Percentiles rank a stretch among this genome's conserved stretches.
phyloP scores from a whole-genome alignment of 2,888 invertebrate genomes.

The Drosophila atroscutellata region DNA sequence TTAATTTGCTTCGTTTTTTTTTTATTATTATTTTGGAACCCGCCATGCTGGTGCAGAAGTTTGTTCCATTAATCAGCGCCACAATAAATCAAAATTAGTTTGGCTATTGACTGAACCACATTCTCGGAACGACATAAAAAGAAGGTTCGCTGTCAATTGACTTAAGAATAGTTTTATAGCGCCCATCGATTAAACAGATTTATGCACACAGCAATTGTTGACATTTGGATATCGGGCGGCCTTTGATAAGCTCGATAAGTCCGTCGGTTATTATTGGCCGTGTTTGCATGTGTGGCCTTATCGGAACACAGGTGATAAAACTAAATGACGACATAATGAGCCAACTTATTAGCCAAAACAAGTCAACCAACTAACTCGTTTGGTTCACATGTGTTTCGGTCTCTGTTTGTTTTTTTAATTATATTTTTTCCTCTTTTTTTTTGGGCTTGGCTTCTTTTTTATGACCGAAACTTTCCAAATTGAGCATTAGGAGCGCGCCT shows the following conservation, averaged over 20 bases:
- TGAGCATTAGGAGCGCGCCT: conserved; percentile 36
- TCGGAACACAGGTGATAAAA: conserved; percentile 60
- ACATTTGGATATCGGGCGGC: conserved; percentile 47
- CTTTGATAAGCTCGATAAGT: conserved; percentile 57
- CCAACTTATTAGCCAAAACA: conserved; percentile 28
- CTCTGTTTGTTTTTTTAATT: conserved; percentile 5
- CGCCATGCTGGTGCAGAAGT: conserved; percentile 18
- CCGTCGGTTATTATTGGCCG: conserved; percentile 1
- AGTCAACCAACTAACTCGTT: conserved; percentile 43
- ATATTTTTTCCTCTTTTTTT: background rate
- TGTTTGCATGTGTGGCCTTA: conserved; percentile 56
- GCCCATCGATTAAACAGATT: conserved; percentile 42
- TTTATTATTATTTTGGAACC: conserved; percentile 24
- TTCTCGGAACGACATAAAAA: conserved; percentile 9
- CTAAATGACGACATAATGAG: conserved; percentile 30
- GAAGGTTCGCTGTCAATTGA: conserved; percentile 14
- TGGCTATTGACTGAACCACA: conserved; percentile 39
- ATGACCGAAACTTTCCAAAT: conserved; percentile 53
- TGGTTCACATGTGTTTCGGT: conserved; percentile 1
- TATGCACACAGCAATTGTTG: conserved; percentile 44
- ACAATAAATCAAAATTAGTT: conserved; percentile 73
- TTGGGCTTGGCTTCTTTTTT: conserved; percentile 25
- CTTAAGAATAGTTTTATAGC: conserved; percentile 16
- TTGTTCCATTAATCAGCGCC: conserved; percentile 50
- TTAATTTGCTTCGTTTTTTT: conserved; percentile 40